Conservation (phyloP, 2,888 invertebrate species). For the Agonopterix arenella region DNA sequence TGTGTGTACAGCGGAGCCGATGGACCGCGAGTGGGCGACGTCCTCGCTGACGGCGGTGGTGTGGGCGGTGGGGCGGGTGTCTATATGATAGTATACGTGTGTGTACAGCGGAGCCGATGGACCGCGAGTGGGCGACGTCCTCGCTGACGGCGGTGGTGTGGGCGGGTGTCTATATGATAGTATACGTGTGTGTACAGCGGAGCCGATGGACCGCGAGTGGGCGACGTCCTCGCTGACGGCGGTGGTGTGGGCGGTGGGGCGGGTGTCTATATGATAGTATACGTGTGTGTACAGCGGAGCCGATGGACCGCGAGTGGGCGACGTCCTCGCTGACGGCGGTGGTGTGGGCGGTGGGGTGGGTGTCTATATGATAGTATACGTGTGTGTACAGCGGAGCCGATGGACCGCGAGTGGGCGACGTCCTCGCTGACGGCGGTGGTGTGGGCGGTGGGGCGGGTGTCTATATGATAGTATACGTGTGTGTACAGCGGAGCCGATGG, state of each 20-base stretch:
- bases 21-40: conserved; percentile 84
- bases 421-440: conserved; percentile 82
- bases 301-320: no score
- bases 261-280: no score
- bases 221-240: conserved; percentile 79
- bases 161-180: conserved; percentile 75
- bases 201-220: conserved; percentile 86
- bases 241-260: conserved; percentile 90
- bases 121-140: no score
- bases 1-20: conserved; percentile 79
- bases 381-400: conserved; percentile 79
- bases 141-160: conserved; percentile 84
- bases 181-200: conserved; percentile 68
- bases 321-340: conserved; percentile 80
- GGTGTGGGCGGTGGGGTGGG: conserved; percentile 90
- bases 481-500: conserved; percentile 81
- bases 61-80: no score
- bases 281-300: conserved; percentile 76
- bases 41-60: conserved; percentile 82
- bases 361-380: conserved; percentile 31
- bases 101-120: conserved; percentile 81
- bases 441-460: no score
- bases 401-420: conserved; percentile 84
- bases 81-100: no score
- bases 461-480: no score